Conservation (phyloP, 1,140 invertebrate genomes). For the Drosophila ohnishii region DNA sequence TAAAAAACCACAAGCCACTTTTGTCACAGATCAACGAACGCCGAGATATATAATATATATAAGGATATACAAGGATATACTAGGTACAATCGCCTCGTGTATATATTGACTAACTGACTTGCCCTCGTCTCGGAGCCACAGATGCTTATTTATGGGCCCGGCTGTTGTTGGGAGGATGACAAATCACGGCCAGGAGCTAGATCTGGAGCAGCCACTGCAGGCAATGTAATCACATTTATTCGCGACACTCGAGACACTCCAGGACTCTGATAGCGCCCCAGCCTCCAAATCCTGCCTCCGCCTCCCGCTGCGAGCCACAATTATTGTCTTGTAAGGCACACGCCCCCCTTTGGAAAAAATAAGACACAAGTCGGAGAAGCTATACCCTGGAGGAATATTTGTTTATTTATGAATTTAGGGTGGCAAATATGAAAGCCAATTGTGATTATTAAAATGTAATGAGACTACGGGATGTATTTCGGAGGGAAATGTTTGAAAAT, state of each 20-base stretch:
- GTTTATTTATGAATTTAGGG: too few species aligned
- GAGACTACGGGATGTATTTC: too few species aligned
- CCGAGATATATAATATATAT: background rate
- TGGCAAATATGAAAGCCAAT: too few species aligned
- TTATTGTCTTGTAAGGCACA: slow-evolving; percentile 73
- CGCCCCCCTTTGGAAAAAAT: slow-evolving; percentile 27
- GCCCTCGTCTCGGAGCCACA: slow-evolving; percentile 30
- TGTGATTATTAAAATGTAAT: too few species aligned
- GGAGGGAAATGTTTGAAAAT: too few species aligned
- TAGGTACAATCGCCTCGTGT: background rate
- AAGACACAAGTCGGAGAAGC: background rate
- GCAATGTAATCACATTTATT: slow-evolving; percentile 78
- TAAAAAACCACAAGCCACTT: background rate
- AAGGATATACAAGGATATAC: too few species aligned
- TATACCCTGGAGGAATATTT: background rate
- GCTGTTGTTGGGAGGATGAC: slow-evolving; percentile 56
- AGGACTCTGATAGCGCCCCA: slow-evolving; percentile 17
- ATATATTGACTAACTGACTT: slow-evolving; percentile 26
- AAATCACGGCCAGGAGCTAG: slow-evolving; percentile 62
- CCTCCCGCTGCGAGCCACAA: slow-evolving; percentile 45
- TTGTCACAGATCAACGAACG: slow-evolving; percentile 9
- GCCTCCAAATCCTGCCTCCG: background rate
- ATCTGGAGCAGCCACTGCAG: slow-evolving; percentile 11
- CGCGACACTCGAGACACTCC: slow-evolving; percentile 63
- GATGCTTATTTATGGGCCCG: slow-evolving; percentile 69